phyloP scores from a whole-genome alignment of 1,140 invertebrate genomes.

The Campoletis sonorensis region DNA sequence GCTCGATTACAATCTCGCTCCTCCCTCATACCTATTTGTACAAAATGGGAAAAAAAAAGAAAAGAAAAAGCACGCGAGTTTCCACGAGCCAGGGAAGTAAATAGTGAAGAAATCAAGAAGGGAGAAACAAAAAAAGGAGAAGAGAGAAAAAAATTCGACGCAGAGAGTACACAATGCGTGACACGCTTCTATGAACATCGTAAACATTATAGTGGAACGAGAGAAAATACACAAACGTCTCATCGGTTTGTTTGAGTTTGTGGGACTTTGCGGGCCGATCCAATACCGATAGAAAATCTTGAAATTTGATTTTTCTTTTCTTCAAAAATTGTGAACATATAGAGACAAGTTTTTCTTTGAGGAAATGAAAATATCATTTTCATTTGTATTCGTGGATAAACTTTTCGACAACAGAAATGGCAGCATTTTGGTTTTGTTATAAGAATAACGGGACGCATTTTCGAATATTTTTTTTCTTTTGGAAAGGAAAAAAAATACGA shows the following conservation, averaged over 20 bases:
- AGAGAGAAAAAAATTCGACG: conserved; percentile 7
- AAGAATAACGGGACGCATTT: no score
- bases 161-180: conserved; percentile 8
- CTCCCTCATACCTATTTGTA: neutral
- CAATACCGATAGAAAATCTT: neutral
- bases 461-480: no score
- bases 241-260: neutral
- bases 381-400: no score
- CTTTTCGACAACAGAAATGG: no score
- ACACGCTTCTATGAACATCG: conserved; percentile 25
- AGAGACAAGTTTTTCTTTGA: no score
- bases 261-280: neutral
- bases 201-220: neutral
- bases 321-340: neutral
- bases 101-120: neutral
- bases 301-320: neutral
- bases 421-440: no score
- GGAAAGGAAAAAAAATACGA: no score
- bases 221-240: neutral
- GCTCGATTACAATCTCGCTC: conserved; percentile 62
- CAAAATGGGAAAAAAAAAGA: no score
- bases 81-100: neutral
- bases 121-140: conserved; percentile 3
- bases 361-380: no score
- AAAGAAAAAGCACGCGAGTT: conserved; percentile 25